phyloP scores from a whole-genome alignment of 2,797 vertebrate genomes.

The Lacerta agilis region DNA sequence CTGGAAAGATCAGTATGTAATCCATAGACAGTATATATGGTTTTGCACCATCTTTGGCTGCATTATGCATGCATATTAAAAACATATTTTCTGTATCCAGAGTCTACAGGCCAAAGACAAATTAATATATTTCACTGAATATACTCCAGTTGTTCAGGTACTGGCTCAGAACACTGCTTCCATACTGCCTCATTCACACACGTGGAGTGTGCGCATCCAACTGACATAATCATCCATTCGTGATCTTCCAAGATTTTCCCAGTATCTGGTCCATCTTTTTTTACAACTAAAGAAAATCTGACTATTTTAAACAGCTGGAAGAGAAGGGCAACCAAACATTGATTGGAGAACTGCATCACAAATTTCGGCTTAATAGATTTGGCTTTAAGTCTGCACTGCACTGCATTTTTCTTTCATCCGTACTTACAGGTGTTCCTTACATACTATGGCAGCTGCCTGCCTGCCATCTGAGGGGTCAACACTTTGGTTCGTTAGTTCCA shows the following conservation, averaged over 20 bases:
- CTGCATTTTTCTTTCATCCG: too few relatives aligned
- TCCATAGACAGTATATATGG: not conserved
- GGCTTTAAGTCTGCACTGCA: too few relatives aligned
- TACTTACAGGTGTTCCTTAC: conserved; percentile 47
- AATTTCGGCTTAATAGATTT: too few relatives aligned
- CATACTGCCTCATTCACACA: too few relatives aligned
- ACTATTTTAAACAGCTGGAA: too few relatives aligned
- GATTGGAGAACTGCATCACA: too few relatives aligned
- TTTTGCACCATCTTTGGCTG: not conserved
- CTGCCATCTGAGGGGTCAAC: conserved; percentile 53
- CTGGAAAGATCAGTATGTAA: conserved; percentile 1
- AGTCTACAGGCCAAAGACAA: not conserved
- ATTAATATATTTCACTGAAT: not conserved
- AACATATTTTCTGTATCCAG: not conserved
- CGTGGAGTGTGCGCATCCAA: too few relatives aligned
- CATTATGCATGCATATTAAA: not conserved
- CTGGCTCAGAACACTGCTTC: not conserved
- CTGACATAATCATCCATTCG: too few relatives aligned
- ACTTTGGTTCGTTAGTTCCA: conserved; percentile 31
- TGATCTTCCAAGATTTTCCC: too few relatives aligned
- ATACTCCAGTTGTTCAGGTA: not conserved
- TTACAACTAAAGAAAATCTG: too few relatives aligned
- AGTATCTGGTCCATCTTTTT: too few relatives aligned
- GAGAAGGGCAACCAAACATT: too few relatives aligned
- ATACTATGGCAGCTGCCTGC: conserved; percentile 46